Evolutionary conservation across 2,888 invertebrate species (phyloP).

Genomic region (Cyrtodaria siliqua): DNA sequence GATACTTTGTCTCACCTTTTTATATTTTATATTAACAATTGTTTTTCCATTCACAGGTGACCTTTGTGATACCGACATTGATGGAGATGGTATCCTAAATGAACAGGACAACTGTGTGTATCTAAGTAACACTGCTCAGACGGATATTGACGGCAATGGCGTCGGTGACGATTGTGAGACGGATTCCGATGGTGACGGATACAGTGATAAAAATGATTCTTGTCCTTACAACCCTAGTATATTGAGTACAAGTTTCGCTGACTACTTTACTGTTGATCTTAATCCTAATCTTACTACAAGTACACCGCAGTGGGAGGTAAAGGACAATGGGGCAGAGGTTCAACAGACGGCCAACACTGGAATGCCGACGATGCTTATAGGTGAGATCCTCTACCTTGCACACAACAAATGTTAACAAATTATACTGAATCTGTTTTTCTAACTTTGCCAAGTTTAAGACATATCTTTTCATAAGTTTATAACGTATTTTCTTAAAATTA

Average conservation of each 20-base stretch:
- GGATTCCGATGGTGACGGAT: constrained; percentile 93
- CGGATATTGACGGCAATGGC: constrained; percentile 93
- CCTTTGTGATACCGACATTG: constrained; percentile 86
- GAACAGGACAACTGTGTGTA: constrained; percentile 94
- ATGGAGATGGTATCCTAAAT: constrained; percentile 90
- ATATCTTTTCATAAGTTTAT: too few relatives aligned
- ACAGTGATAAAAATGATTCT: constrained; percentile 92
- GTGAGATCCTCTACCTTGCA: constrained; percentile 44
- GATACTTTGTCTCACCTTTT: too few relatives aligned
- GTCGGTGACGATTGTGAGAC: constrained; percentile 94
- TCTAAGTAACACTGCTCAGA: constrained; percentile 88
- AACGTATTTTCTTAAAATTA: too few relatives aligned
- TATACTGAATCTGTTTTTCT: too few relatives aligned
- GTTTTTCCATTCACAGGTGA: constrained; percentile 81
- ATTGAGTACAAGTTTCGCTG: constrained; percentile 54
- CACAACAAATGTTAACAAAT: too few relatives aligned
- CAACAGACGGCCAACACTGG: constrained; percentile 67
- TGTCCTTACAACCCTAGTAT: constrained; percentile 89
- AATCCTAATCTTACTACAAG: constrained; percentile 59
- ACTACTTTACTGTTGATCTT: constrained; percentile 65
- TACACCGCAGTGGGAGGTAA: constrained; percentile 63
- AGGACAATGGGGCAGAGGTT: constrained; percentile 72
- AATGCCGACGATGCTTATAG: constrained; percentile 77
- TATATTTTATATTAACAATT: background rate
- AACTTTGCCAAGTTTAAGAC: too few relatives aligned